A percentile compares a stretch with the other conserved stretches of the same genome.
phyloP scores from a whole-genome alignment of 64 coral and sea anemone genomes.

The Montipora sp. region DNA sequence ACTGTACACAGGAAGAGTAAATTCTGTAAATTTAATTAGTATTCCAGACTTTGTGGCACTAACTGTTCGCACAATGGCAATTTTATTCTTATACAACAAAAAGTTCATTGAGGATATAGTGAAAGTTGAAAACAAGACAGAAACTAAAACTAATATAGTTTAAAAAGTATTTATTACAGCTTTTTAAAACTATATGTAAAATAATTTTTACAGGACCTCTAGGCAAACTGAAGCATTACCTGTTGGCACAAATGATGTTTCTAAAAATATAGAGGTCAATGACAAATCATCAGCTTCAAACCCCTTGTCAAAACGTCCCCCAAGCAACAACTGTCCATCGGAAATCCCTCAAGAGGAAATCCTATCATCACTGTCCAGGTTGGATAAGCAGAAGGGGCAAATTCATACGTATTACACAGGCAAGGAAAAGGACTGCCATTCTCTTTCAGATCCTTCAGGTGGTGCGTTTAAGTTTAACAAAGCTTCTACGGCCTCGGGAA shows the following conservation, averaged over 20 bases:
- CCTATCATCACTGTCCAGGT: slow-evolving; percentile 2
- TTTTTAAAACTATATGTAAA: slow-evolving; percentile 16
- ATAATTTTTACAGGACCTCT: slow-evolving; percentile 9
- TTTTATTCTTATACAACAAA: slow-evolving; percentile 6
- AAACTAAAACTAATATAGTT: slow-evolving; percentile 21
- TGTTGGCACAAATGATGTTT: background rate
- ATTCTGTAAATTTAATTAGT: slow-evolving; percentile 11
- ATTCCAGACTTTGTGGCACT: slow-evolving; percentile 19
- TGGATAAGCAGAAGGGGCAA: slow-evolving; percentile 55
- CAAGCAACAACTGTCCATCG: slow-evolving; percentile 1
- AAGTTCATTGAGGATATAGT: background rate
- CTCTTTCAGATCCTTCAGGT: slow-evolving; percentile 34
- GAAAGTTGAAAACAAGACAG: slow-evolving; percentile 13
- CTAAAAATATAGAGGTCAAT: background rate
- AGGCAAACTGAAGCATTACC: background rate
- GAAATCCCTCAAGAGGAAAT: slow-evolving; percentile 15
- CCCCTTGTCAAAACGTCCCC: background rate
- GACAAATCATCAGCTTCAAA: slow-evolving; percentile 25
- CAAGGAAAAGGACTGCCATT: slow-evolving; percentile 55
- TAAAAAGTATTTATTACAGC: slow-evolving; percentile 16
- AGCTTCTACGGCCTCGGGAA: slow-evolving; percentile 25
- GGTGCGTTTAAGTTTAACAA: background rate
- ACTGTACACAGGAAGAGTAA: slow-evolving; percentile 7
- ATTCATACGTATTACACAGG: slow-evolving; percentile 44
- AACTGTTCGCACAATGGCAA: slow-evolving; percentile 3